Conservation (phyloP, 2,113 vertebrate genomes). For the Ploceus nigricollis region DNA sequence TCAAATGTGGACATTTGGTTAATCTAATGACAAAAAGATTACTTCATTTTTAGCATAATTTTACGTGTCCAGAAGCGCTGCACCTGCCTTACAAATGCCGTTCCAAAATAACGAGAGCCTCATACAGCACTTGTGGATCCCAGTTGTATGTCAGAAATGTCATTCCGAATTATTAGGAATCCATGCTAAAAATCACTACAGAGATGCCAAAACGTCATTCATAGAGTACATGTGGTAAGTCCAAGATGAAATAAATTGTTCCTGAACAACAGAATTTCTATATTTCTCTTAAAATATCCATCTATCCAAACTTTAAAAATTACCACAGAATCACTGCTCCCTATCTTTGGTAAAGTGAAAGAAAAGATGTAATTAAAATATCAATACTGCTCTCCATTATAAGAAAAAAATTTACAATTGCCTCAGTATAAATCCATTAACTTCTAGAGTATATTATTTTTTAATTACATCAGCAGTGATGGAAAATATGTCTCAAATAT, state of each 20-base stretch:
- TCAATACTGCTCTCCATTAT: neutral
- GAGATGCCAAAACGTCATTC: neutral
- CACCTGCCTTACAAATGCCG: neutral
- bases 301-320: neutral
- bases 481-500: neutral
- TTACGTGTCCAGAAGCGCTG: neutral
- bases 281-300: neutral
- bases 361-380: neutral
- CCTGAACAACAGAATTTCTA: neutral
- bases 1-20: neutral
- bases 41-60: neutral
- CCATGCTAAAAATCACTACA: neutral
- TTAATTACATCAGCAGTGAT: neutral
- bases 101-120: neutral
- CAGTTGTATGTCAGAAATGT: neutral
- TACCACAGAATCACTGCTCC: neutral
- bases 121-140: neutral
- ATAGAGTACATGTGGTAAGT: neutral
- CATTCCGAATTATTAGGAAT: neutral
- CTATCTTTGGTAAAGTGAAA: neutral
- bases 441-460: neutral
- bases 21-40: neutral
- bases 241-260: neutral
- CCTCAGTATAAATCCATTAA: neutral
- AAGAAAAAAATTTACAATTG: neutral